Conservation (phyloP, 1,140 invertebrate genomes). For the Venustaconcha ellipsiformis region DNA sequence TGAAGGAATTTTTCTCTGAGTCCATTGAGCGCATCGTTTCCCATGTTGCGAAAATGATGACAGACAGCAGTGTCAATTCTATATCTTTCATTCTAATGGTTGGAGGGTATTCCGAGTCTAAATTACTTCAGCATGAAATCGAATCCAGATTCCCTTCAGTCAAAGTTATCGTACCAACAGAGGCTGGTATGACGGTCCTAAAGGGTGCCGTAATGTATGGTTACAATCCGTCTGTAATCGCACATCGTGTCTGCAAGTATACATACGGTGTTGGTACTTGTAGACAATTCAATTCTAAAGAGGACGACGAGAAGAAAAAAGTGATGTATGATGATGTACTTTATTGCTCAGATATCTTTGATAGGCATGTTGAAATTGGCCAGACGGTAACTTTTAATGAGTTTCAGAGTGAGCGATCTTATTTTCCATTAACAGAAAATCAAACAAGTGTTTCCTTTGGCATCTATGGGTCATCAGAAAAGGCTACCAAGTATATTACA, state of each 20-base stretch:
- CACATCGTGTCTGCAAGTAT: slow-evolving; percentile 15
- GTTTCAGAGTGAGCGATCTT: slow-evolving; percentile 5
- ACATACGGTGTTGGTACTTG: slow-evolving; percentile 22
- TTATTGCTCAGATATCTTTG: slow-evolving; percentile 29
- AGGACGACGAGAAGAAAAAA: slow-evolving; percentile 19
- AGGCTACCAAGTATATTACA: slow-evolving; percentile 20
- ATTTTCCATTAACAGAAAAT: slow-evolving; percentile 14
- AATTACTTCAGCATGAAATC: slow-evolving; percentile 18
- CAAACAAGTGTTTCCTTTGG: slow-evolving; percentile 19
- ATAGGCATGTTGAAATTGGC: slow-evolving; percentile 19
- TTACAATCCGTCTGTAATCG: slow-evolving; percentile 22
- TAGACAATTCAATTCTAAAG: slow-evolving; percentile 13
- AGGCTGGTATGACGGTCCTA: slow-evolving; percentile 26
- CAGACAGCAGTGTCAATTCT: background rate
- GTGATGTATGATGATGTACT: background rate
- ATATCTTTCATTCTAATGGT: slow-evolving; percentile 27
- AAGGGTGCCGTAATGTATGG: slow-evolving; percentile 35
- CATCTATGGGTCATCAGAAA: slow-evolving; percentile 19
- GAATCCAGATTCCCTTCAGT: slow-evolving; percentile 11
- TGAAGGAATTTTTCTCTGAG: too few relatives aligned
- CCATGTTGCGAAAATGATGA: too few relatives aligned
- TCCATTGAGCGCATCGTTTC: too few relatives aligned
- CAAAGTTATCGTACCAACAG: slow-evolving; percentile 15
- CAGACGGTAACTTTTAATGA: slow-evolving; percentile 13
- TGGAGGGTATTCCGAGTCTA: slow-evolving; percentile 29